A percentile compares a stretch with the other conserved stretches of the same genome.
Evolutionary conservation across 2,888 invertebrate species (phyloP).

Genomic region (Scelioninae gen. 2): DNA sequence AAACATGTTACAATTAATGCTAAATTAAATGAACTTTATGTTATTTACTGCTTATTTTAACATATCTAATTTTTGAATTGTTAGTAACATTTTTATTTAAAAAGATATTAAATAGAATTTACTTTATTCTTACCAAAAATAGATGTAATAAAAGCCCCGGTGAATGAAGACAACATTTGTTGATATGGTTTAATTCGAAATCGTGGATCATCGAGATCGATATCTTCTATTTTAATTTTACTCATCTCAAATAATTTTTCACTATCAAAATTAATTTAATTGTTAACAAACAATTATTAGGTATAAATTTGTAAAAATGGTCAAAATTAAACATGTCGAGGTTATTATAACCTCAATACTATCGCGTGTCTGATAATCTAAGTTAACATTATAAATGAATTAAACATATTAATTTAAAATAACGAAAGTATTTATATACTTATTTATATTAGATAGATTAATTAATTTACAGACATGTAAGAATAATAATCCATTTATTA

Average conservation of each 20-base stretch:
- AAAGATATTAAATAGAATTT: no score
- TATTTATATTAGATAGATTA: no score
- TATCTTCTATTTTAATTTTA: conserved; percentile 52
- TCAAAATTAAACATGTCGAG: neutral
- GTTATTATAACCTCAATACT: conserved; percentile 5
- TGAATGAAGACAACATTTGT: conserved; percentile 90
- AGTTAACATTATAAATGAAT: no score
- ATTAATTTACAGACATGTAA: no score
- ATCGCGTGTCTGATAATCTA: no score
- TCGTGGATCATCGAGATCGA: conserved; percentile 82
- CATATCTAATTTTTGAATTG: no score
- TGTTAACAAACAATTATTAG: neutral
- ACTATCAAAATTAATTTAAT: neutral
- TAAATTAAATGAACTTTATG: no score
- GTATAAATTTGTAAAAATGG: neutral
- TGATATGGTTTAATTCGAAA: conserved; percentile 87
- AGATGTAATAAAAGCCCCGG: conserved; percentile 93
- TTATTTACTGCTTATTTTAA: no score
- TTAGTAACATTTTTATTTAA: neutral
- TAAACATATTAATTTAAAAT: neutral
- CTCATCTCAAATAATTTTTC: conserved; percentile 48
- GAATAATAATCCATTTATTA: no score
- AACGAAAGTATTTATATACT: no score
- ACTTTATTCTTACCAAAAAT: conserved; percentile 88
- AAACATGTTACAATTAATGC: no score